Percentiles rank a stretch among this genome's conserved stretches.
Conservation (phyloP, 30 jellyfish, hydroid and myxozoan genomes). For the Aurelia aurita complex sp. Pacific region DNA sequence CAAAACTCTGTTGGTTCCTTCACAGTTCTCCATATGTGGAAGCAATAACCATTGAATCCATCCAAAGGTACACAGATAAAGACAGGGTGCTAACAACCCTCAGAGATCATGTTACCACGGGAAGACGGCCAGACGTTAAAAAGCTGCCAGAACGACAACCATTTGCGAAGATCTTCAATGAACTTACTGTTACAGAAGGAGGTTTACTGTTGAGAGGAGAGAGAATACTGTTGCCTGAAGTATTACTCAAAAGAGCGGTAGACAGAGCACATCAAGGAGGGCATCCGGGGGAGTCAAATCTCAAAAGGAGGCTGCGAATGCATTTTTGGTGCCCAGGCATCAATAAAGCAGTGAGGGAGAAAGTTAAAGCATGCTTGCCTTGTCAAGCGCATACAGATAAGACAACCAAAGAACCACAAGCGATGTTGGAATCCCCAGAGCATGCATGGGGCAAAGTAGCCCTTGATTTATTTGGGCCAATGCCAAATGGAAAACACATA, state of each 20-base stretch:
- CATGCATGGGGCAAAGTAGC: constrained; percentile 67
- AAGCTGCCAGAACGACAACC: constrained; percentile 26
- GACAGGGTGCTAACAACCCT: constrained; percentile 26
- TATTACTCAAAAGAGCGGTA: constrained; percentile 44
- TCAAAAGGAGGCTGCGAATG: constrained; percentile 44
- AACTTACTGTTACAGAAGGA: constrained; percentile 58
- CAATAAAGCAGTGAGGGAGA: constrained; percentile 18
- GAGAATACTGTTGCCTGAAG: constrained; percentile 44
- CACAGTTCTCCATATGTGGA: constrained; percentile 55
- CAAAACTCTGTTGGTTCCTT: constrained; percentile 33
- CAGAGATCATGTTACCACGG: constrained; percentile 19
- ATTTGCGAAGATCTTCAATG: constrained; percentile 29
- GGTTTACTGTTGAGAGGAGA: constrained; percentile 27
- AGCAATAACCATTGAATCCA: constrained; percentile 30
- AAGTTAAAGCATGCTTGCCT: constrained; percentile 29
- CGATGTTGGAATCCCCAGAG: constrained; percentile 16
- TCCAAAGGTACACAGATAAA: constrained; percentile 4
- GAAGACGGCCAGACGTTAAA: constrained; percentile 4
- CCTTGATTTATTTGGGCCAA: constrained; percentile 66
- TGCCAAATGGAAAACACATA: constrained; percentile 57
- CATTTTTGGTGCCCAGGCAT: constrained; percentile 64
- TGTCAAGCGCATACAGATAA: constrained; percentile 54
- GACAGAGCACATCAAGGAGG: constrained; percentile 66
- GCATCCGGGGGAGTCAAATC: constrained; percentile 49
- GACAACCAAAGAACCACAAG: constrained; percentile 67